Evolutionary conservation across 1,140 invertebrate genomes (phyloP).

Genomic region (Trichoplusia ni): DNA sequence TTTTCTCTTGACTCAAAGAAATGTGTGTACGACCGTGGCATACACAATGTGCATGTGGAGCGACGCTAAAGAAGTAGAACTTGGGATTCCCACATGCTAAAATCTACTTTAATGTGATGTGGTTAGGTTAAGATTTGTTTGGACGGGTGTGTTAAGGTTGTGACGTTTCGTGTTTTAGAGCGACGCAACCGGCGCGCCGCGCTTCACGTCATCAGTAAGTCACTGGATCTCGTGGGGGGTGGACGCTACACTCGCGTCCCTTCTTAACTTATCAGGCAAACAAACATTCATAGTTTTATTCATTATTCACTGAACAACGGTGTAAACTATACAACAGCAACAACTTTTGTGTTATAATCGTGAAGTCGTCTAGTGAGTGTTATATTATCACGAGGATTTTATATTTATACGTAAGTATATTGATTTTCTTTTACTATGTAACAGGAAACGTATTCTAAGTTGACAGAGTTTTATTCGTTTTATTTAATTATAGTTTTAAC

Average conservation of each 20-base stretch:
- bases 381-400: constrained; percentile 40
- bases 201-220: constrained; percentile 68
- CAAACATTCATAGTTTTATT: constrained; percentile 45
- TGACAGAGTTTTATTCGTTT: neutral
- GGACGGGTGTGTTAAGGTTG: constrained; percentile 27
- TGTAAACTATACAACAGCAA: constrained; percentile 39
- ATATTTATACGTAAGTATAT: constrained; percentile 56
- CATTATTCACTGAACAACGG: constrained; percentile 40
- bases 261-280: constrained; percentile 38
- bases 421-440: constrained; percentile 41
- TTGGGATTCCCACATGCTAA: constrained; percentile 6
- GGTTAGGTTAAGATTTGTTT: constrained; percentile 24
- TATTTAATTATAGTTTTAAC: too few species aligned
- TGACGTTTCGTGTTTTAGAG: constrained; percentile 43
- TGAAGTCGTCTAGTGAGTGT: constrained; percentile 43
- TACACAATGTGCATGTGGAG: constrained; percentile 68
- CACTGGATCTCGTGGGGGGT: constrained; percentile 38
- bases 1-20: constrained; percentile 73
- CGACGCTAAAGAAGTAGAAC: constrained; percentile 56
- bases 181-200: constrained; percentile 51
- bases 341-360: constrained; percentile 46
- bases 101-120: neutral
- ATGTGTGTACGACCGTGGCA: constrained; percentile 70
- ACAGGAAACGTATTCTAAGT: constrained; percentile 22
- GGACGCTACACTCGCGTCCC: constrained; percentile 38